Percentiles rank a stretch among this genome's conserved stretches.
These are phyloP conservation scores for Bellardia pandia DNA, from an alignment of 2,888 invertebrate species.

Conservation along the genomic window DNA sequence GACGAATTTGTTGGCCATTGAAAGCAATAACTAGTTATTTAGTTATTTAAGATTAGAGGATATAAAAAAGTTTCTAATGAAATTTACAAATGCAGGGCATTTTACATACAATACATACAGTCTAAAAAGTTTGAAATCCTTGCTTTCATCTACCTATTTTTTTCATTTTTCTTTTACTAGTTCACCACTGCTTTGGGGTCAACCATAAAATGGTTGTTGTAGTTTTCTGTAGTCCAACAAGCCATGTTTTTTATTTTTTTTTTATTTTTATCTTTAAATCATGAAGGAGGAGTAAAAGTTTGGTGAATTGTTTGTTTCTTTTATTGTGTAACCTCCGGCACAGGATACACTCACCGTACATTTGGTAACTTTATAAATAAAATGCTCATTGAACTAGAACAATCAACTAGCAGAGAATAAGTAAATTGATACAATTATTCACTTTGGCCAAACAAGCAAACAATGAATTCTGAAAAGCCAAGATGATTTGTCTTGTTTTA, in stretches of 20 bases:
- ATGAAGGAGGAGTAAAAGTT: constrained; percentile 16
- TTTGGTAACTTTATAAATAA: neutral
- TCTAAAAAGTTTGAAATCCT: constrained; percentile 13
- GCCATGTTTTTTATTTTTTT: neutral
- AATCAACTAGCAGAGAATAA: neutral
- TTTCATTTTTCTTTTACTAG: neutral
- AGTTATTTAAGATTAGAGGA: no score
- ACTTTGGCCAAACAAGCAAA: neutral
- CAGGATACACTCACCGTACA: neutral
- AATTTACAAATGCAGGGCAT: neutral
- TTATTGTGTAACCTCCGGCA: neutral
- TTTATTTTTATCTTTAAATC: neutral
- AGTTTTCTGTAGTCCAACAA: neutral
- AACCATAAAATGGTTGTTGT: constrained; percentile 20
- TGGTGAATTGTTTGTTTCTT: constrained; percentile 23
- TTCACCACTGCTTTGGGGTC: constrained; percentile 18
- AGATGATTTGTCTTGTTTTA: neutral
- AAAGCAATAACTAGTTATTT: no score
- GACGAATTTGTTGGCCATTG: no score
- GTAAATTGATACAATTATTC: neutral
- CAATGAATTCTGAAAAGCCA: neutral
- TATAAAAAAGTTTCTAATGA: no score
- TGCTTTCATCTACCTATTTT: neutral
- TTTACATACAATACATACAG: neutral
- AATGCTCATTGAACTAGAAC: neutral